Conservation (phyloP, 2,888 invertebrate genomes). For the Xylota sylvarum region DNA sequence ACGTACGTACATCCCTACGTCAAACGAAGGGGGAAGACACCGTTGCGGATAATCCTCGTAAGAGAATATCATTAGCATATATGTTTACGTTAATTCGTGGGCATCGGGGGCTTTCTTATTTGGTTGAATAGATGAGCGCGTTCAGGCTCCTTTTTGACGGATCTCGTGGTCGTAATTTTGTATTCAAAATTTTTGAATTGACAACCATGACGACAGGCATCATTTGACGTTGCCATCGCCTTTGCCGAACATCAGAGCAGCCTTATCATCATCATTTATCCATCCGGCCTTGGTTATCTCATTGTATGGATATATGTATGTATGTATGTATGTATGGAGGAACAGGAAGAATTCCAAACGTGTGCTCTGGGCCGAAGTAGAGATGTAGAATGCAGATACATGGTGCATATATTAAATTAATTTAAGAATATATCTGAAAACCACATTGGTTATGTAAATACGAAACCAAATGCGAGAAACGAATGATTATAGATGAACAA, state of each 20-base stretch:
- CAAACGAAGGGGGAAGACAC: slow-evolving; percentile 26
- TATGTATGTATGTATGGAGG: neutral
- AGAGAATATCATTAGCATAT: slow-evolving; percentile 80
- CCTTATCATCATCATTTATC: slow-evolving; percentile 75
- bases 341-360: slow-evolving; percentile 28
- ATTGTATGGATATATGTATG: slow-evolving; percentile 32
- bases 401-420: slow-evolving; percentile 75
- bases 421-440: slow-evolving; percentile 70
- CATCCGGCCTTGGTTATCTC: slow-evolving; percentile 65
- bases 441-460: slow-evolving; percentile 74
- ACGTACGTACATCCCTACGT: too few species aligned
- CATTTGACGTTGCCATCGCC: slow-evolving; percentile 74
- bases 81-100: slow-evolving; percentile 79
- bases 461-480: slow-evolving; percentile 56
- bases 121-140: slow-evolving; percentile 70
- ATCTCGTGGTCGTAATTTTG: slow-evolving; percentile 73
- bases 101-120: slow-evolving; percentile 77
- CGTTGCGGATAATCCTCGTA: slow-evolving; percentile 72
- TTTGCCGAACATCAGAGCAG: slow-evolving; percentile 55
- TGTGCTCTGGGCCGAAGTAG: neutral
- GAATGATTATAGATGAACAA: slow-evolving; percentile 62
- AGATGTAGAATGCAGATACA: slow-evolving; percentile 64
- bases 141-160: slow-evolving; percentile 71
- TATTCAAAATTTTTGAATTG: slow-evolving; percentile 76
- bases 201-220: slow-evolving; percentile 73